These are phyloP conservation scores for Cherax quadricarinatus DNA, from an alignment of 1,140 invertebrate genomes.

Conservation along the genomic window DNA sequence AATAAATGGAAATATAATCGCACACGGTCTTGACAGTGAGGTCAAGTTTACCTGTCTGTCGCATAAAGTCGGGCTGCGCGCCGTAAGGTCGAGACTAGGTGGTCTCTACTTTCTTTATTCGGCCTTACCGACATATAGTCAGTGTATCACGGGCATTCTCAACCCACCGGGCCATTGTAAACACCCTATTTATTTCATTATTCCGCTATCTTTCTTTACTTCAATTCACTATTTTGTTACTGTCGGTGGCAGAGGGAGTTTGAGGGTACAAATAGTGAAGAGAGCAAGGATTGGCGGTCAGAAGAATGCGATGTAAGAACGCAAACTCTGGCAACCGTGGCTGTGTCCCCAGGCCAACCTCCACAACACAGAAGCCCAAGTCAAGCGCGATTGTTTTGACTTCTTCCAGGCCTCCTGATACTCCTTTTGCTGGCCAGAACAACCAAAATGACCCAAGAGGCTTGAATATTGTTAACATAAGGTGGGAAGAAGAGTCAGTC, in stretches of 20 bases:
- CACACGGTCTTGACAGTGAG: conserved; percentile 37
- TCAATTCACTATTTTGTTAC: conserved; percentile 9
- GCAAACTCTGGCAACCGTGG: conserved; percentile 14
- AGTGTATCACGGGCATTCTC: conserved; percentile 13
- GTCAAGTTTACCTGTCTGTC: conserved; percentile 57
- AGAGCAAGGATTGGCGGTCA: neutral
- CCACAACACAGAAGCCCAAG: conserved; percentile 42
- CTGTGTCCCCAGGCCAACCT: conserved; percentile 29
- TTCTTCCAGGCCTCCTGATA: conserved; percentile 17
- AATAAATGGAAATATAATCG: conserved; percentile 25
- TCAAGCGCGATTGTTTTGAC: conserved; percentile 40
- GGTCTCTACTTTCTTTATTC: neutral
- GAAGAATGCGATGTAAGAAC: conserved; percentile 22
- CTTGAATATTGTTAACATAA: no score
- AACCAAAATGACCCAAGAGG: no score
- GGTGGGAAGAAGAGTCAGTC: neutral
- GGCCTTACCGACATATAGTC: conserved; percentile 6
- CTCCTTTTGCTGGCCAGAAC: no score
- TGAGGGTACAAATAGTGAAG: neutral
- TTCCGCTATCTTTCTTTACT: neutral
- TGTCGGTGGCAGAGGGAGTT: neutral
- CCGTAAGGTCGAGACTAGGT: conserved; percentile 22
- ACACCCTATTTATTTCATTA: conserved; percentile 34
- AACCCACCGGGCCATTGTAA: conserved; percentile 16
- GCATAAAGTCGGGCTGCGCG: conserved; percentile 39